These are phyloP conservation scores for Calonectris borealis DNA, from an alignment of 2,113 vertebrate species.

Conservation along the genomic window DNA sequence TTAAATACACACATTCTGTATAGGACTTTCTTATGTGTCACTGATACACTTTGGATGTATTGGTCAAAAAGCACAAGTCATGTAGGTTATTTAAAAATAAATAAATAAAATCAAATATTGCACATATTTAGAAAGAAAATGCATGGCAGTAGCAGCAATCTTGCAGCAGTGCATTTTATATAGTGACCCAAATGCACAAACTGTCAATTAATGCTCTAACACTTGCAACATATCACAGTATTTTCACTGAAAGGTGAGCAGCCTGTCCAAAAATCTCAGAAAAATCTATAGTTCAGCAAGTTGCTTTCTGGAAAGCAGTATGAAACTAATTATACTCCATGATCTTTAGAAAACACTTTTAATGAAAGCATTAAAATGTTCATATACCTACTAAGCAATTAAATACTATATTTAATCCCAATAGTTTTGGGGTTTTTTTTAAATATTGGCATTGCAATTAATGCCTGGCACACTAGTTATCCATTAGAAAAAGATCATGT, in stretches of 20 bases:
- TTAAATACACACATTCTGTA: not conserved
- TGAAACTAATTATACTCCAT: not conserved
- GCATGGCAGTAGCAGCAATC: not conserved
- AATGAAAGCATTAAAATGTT: slow-evolving; percentile 12
- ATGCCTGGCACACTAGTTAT: slow-evolving; percentile 28
- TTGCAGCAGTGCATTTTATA: not conserved
- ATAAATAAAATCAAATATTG: not conserved
- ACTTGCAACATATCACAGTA: not conserved
- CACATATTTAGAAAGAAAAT: not conserved
- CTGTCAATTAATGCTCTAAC: not conserved
- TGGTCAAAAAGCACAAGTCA: not conserved
- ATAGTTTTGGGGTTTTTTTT: no score
- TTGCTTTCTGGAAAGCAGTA: not conserved
- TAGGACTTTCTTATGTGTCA: not conserved
- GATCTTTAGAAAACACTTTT: not conserved
- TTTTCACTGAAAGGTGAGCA: not conserved
- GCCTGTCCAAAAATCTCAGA: not conserved
- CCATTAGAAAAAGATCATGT: slow-evolving; percentile 49
- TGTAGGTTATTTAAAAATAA: not conserved
- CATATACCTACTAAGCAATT: not conserved
- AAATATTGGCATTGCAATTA: not conserved
- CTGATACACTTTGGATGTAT: not conserved
- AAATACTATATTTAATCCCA: not conserved
- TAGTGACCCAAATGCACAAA: not conserved
- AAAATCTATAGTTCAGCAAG: not conserved